phyloP scores from a whole-genome alignment of 2,888 invertebrate genomes.

The Rhagophthalmus giganteus region DNA sequence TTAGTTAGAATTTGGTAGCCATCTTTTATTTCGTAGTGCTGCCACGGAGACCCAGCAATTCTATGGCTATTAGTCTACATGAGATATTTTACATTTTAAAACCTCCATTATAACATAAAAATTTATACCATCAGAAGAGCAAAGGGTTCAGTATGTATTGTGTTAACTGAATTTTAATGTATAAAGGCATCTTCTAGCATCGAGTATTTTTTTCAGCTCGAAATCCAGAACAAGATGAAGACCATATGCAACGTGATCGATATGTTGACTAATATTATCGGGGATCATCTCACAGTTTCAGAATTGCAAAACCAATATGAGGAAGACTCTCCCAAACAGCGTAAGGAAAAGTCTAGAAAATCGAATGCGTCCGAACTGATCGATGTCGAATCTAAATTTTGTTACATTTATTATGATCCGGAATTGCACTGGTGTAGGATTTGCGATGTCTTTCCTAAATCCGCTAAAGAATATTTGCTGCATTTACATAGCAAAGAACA shows the following conservation, averaged over 20 bases:
- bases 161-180: conserved; percentile 30
- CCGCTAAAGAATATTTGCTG: conserved; percentile 82
- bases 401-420: conserved; percentile 85
- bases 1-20: conserved; percentile 43
- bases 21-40: conserved; percentile 50
- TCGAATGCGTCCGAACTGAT: conserved; percentile 13
- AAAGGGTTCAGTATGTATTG: conserved; percentile 45
- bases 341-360: conserved; percentile 16
- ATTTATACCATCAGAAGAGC: conserved; percentile 36
- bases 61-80: conserved; percentile 35
- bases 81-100: conserved; percentile 39
- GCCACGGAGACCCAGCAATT: conserved; percentile 36
- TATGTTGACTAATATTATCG: conserved; percentile 83
- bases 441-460: conserved; percentile 84
- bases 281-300: conserved; percentile 63
- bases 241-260: conserved; percentile 86
- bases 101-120: conserved; percentile 38
- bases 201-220: conserved; percentile 61
- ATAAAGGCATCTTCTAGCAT: conserved; percentile 15
- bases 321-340: conserved; percentile 35
- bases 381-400: conserved; percentile 57
- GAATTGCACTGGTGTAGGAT: conserved; percentile 89
- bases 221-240: conserved; percentile 77
- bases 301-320: conserved; percentile 49
- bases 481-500: conserved; percentile 82